These are phyloP conservation scores for Nomada fabriciana DNA, from an alignment of 2,888 invertebrate species.

Conservation along the genomic window DNA sequence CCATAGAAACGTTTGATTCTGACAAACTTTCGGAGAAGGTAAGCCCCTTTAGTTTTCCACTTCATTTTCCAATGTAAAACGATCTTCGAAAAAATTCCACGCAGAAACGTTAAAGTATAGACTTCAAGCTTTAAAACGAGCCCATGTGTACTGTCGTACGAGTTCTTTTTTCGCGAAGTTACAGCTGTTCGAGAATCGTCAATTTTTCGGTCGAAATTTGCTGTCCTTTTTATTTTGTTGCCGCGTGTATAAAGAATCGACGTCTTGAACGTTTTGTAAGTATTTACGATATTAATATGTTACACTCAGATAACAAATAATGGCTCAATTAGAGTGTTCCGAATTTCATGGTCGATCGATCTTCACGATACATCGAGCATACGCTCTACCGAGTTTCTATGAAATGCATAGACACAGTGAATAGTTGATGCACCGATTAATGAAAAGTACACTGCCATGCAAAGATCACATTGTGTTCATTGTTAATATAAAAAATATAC, in stretches of 20 bases:
- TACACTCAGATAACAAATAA: slow-evolving; percentile 72
- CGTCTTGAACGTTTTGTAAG: not conserved
- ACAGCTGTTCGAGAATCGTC: no score
- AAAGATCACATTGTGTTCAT: slow-evolving; percentile 25
- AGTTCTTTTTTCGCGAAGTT: no score
- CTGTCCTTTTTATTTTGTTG: not conserved
- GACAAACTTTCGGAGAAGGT: no score
- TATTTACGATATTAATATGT: slow-evolving; percentile 30
- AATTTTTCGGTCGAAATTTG: not conserved
- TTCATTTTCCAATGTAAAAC: no score
- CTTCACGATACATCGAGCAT: slow-evolving; percentile 27
- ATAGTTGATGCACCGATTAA: slow-evolving; percentile 22
- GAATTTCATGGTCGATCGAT: slow-evolving; percentile 30
- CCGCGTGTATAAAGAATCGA: not conserved
- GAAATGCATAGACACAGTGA: not conserved
- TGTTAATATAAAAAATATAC: slow-evolving; percentile 16
- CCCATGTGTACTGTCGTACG: no score
- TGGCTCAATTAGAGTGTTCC: slow-evolving; percentile 54
- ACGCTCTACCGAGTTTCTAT: slow-evolving; percentile 29
- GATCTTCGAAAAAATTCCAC: no score
- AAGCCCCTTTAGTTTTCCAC: no score
- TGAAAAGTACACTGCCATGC: slow-evolving; percentile 20
- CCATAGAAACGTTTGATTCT: no score
- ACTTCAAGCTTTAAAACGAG: no score
- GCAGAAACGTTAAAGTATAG: no score